Evolutionary conservation across 2,888 invertebrate genomes (phyloP).

Genomic region (Troides oblongomaculatus): DNA sequence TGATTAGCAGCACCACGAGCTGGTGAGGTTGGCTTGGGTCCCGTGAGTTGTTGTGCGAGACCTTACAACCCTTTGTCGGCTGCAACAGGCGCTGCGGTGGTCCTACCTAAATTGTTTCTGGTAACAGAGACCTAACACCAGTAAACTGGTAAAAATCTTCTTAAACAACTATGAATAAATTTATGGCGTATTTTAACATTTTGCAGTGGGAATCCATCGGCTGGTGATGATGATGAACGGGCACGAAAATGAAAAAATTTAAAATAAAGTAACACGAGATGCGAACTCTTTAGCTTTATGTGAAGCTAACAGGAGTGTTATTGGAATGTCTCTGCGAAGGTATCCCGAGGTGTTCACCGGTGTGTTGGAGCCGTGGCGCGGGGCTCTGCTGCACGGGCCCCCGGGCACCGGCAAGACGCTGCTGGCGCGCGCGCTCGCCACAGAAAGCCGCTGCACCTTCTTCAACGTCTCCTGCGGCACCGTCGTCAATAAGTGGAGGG

Average conservation of each 20-base stretch:
- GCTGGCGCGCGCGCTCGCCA: slow-evolving; percentile 92
- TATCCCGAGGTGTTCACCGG: slow-evolving; percentile 86
- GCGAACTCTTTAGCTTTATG: too few species aligned
- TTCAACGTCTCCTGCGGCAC: slow-evolving; percentile 95
- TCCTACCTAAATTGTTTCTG: too few species aligned
- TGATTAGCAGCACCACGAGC: too few species aligned
- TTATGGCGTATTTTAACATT: not conserved
- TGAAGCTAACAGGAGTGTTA: not conserved
- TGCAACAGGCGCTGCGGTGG: too few species aligned
- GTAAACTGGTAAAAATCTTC: too few species aligned
- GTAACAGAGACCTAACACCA: too few species aligned
- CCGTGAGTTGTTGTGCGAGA: too few species aligned
- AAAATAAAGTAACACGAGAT: too few species aligned
- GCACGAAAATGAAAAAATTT: too few species aligned
- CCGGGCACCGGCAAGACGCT: slow-evolving; percentile 93
- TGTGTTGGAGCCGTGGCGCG: slow-evolving; percentile 90
- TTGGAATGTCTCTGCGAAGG: slow-evolving; percentile 44
- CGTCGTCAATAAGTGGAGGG: slow-evolving; percentile 97
- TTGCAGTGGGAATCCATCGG: not conserved
- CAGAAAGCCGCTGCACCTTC: slow-evolving; percentile 89
- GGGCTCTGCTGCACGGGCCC: slow-evolving; percentile 82
- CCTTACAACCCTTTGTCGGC: too few species aligned
- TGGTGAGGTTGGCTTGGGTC: too few species aligned
- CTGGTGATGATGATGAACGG: not conserved
- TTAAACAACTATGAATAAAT: too few species aligned